Conservation (phyloP, 2,888 invertebrate genomes). For the Pandemis cinnamomeana region DNA sequence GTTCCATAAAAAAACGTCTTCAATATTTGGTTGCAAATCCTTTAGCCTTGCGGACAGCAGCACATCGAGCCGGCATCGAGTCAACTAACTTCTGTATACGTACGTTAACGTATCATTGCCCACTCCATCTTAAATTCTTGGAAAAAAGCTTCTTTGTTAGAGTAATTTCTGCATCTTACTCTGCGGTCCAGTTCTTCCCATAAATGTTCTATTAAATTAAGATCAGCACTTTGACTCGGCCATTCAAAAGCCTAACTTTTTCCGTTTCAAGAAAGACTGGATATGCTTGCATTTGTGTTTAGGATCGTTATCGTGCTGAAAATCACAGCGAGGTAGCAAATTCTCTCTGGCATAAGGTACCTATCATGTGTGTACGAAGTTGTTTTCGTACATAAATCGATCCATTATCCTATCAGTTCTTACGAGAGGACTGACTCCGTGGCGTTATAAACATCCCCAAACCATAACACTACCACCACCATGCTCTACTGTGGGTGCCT, state of each 20-base stretch:
- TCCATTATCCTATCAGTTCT: not conserved
- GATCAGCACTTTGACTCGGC: not conserved
- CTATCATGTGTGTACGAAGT: constrained; percentile 1
- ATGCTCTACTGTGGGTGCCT: not conserved
- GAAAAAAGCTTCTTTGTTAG: not conserved
- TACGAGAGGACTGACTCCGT: not conserved
- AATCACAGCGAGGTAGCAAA: not conserved
- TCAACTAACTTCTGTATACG: no score
- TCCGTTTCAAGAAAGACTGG: not conserved
- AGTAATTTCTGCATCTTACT: constrained; percentile 1
- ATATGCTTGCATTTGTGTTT: not conserved
- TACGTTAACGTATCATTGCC: no score
- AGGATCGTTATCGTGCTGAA: not conserved
- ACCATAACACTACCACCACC: not conserved
- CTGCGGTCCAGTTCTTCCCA: not conserved
- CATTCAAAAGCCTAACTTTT: constrained; percentile 2
- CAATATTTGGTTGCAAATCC: no score
- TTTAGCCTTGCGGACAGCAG: no score
- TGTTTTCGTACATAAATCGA: not conserved
- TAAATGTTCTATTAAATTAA: not conserved
- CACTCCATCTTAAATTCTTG: not conserved
- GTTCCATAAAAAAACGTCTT: no score
- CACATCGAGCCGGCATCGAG: no score
- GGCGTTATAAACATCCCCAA: not conserved
- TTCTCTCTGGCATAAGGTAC: not conserved